phyloP scores from a whole-genome alignment of 2,888 invertebrate genomes.

The Heliconius hortense region DNA sequence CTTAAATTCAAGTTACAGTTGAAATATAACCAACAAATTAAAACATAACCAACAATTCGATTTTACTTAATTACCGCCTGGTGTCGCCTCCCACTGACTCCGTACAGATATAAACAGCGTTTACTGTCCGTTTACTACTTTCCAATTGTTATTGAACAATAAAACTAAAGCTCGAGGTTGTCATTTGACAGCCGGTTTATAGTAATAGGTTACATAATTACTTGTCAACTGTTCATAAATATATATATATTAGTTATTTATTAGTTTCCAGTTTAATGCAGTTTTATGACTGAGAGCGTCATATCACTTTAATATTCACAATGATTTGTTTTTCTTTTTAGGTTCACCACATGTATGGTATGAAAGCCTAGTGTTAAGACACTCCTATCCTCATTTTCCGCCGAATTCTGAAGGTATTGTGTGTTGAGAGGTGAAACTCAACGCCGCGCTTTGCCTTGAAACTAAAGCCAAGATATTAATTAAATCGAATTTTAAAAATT shows the following conservation, averaged over 20 bases:
- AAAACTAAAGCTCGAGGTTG: conserved; percentile 3
- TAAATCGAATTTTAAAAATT: too few species aligned
- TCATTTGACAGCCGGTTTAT: not conserved
- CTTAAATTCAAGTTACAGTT: not conserved
- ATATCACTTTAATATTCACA: not conserved
- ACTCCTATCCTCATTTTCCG: not conserved
- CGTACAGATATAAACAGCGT: not conserved
- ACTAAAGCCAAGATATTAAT: too few species aligned
- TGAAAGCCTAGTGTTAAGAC: not conserved
- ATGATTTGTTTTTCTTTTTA: not conserved
- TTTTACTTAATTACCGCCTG: conserved; percentile 33
- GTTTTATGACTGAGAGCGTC: not conserved
- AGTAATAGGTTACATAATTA: conserved; percentile 1
- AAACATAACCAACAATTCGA: conserved; percentile 3
- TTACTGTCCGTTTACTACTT: conserved; percentile 21
- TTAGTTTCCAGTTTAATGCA: not conserved
- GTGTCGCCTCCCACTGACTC: conserved; percentile 27
- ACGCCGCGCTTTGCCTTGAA: too few species aligned
- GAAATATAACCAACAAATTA: conserved; percentile 4
- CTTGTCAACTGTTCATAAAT: not conserved
- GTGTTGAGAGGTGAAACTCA: too few species aligned
- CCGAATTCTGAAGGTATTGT: too few species aligned
- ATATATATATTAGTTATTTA: not conserved
- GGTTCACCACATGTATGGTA: not conserved
- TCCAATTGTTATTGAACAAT: conserved; percentile 30